Percentiles rank a stretch among this genome's conserved stretches.
Conservation (phyloP, 2,797 vertebrate species). For the Oryzias dopingdopingensis region DNA sequence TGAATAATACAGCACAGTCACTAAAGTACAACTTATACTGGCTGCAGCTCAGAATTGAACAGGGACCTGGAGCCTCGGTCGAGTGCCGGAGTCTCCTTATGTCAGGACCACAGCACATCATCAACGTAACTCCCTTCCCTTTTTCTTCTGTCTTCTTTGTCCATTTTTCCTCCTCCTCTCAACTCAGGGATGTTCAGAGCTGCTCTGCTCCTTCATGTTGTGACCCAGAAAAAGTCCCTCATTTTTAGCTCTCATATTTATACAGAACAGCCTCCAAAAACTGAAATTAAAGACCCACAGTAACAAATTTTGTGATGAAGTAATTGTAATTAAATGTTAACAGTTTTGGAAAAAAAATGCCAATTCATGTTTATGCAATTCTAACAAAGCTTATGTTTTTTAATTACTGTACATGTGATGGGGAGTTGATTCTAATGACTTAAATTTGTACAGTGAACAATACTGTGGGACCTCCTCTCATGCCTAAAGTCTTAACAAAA, state of each 20-base stretch:
- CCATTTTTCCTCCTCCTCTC: conserved; percentile 24
- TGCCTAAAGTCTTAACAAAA: no score
- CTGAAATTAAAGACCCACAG: neutral
- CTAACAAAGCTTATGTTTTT: no score
- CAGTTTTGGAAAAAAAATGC: no score
- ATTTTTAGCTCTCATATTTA: conserved; percentile 40
- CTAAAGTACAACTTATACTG: conserved; percentile 12
- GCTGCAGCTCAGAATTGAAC: conserved; percentile 32
- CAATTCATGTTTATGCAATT: no score
- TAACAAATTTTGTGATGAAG: no score
- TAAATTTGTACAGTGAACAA: no score
- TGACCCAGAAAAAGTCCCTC: conserved; percentile 67
- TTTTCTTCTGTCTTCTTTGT: conserved; percentile 20
- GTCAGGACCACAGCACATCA: conserved; percentile 48
- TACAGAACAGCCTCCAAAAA: conserved; percentile 34
- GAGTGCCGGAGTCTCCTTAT: conserved; percentile 33
- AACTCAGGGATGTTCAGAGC: conserved; percentile 52
- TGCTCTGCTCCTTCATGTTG: conserved; percentile 46
- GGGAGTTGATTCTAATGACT: no score
- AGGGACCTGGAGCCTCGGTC: conserved; percentile 34
- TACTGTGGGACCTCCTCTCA: no score
- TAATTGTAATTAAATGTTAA: no score
- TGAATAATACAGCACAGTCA: conserved; percentile 7
- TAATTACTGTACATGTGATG: no score
- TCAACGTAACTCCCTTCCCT: conserved; percentile 47